These are phyloP conservation scores for Gambusia yucatana DNA, from an alignment of 2,797 vertebrate genomes.

Conservation along the genomic window DNA sequence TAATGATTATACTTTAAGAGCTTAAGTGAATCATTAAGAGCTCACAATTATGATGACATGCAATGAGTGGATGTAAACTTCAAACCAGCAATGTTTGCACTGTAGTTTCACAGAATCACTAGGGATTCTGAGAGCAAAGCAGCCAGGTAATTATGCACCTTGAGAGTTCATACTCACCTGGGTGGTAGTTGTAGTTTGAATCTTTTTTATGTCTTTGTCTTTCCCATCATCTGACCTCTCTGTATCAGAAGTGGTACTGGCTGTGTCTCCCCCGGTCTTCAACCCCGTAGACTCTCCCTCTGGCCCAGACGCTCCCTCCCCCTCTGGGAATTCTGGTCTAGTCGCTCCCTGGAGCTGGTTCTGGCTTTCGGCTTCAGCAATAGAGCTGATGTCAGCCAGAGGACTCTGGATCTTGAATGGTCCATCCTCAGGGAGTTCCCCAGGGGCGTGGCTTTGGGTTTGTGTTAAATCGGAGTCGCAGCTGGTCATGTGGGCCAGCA, in stretches of 20 bases:
- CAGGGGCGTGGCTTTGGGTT: conserved; percentile 81
- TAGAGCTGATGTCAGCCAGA: conserved; percentile 89
- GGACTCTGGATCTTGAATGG: conserved; percentile 94
- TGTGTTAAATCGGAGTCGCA: conserved; percentile 88
- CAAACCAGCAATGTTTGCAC: not conserved
- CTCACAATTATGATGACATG: not conserved
- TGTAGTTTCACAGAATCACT: not conserved
- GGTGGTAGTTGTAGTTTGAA: conserved; percentile 96
- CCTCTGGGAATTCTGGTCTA: conserved; percentile 82
- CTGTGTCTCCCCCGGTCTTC: conserved; percentile 88
- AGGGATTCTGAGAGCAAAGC: not conserved
- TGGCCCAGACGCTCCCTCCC: conserved; percentile 81
- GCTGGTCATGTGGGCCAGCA: conserved; percentile 94
- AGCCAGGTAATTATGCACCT: not conserved
- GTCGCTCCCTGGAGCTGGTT: conserved; percentile 72
- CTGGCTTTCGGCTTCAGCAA: conserved; percentile 87
- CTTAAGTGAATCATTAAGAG: not conserved
- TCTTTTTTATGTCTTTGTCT: conserved; percentile 97
- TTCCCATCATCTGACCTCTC: conserved; percentile 98
- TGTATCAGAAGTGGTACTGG: conserved; percentile 94
- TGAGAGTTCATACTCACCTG: conserved; percentile 81
- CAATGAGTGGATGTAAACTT: not conserved
- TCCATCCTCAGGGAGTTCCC: conserved; percentile 90
- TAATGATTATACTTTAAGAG: not conserved
- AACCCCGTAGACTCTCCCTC: conserved; percentile 83